Evolutionary conservation across 2,888 invertebrate genomes (phyloP).

Genomic region (Lepidonotus clava): DNA sequence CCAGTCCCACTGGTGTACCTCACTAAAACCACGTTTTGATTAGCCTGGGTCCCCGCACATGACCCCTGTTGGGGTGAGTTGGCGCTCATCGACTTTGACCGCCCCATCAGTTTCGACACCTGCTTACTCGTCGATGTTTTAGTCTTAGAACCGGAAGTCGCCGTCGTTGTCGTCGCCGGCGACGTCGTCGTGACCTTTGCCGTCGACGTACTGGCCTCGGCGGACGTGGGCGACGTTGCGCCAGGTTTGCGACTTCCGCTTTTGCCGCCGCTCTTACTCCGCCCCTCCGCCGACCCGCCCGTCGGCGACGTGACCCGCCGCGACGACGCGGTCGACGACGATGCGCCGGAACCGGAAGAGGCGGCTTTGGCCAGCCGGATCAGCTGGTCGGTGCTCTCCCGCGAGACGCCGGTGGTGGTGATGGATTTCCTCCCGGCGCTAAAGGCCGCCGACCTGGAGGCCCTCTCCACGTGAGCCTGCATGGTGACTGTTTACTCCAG

Average conservation of each 20-base stretch:
- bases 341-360: too few relatives aligned
- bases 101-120: not conserved
- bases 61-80: not conserved
- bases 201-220: not conserved
- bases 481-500: too few relatives aligned
- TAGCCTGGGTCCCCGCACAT: not conserved
- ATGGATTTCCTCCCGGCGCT: constrained; percentile 30
- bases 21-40: constrained; percentile 15
- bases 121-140: not conserved
- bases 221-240: not conserved
- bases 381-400: too few relatives aligned
- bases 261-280: not conserved
- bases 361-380: too few relatives aligned
- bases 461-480: constrained; percentile 9
- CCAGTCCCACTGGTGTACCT: constrained; percentile 19
- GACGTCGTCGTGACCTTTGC: not conserved
- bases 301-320: constrained; percentile 22
- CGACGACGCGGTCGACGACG: not conserved
- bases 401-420: not conserved
- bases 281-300: not conserved
- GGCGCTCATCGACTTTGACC: not conserved
- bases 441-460: not conserved
- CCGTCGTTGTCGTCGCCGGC: not conserved
- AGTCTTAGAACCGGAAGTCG: not conserved
- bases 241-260: not conserved